phyloP scores from a whole-genome alignment of 1,140 invertebrate genomes.

The Philotrypesis tridentata region DNA sequence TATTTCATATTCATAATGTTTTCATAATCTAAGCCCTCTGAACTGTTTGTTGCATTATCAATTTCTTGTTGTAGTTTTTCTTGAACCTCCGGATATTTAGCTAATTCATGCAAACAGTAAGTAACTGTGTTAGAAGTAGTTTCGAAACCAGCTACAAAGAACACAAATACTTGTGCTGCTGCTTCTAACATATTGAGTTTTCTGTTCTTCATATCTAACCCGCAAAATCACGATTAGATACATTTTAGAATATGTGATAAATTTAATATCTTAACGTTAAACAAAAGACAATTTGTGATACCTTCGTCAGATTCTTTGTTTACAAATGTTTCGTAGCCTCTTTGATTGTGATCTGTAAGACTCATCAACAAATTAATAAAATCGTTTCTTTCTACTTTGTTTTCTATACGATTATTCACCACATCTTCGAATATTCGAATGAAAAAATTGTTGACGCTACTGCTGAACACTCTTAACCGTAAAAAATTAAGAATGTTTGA shows the following conservation, averaged over 20 bases:
- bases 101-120: slow-evolving; percentile 60
- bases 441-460: slow-evolving; percentile 59
- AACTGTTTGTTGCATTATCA: slow-evolving; percentile 41
- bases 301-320: neutral
- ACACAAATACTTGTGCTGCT: slow-evolving; percentile 56
- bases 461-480: slow-evolving; percentile 20
- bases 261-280: neutral
- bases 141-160: slow-evolving; percentile 60
- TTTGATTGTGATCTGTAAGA: slow-evolving; percentile 55
- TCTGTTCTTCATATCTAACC: slow-evolving; percentile 33
- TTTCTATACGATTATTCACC: slow-evolving; percentile 55
- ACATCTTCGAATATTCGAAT: slow-evolving; percentile 55
- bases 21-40: slow-evolving; percentile 64
- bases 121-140: slow-evolving; percentile 53
- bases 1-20: slow-evolving; percentile 66
- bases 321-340: neutral
- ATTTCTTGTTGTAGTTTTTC: slow-evolving; percentile 64
- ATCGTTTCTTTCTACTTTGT: slow-evolving; percentile 61
- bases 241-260: neutral
- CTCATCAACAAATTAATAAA: slow-evolving; percentile 63
- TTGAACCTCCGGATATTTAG: slow-evolving; percentile 57
- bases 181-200: slow-evolving; percentile 44
- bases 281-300: neutral
- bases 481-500: slow-evolving; percentile 35
- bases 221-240: neutral